Percentiles rank a stretch among this genome's conserved stretches.
Conservation (phyloP, 2,888 invertebrate genomes). For the Diaprepes abbreviatus region DNA sequence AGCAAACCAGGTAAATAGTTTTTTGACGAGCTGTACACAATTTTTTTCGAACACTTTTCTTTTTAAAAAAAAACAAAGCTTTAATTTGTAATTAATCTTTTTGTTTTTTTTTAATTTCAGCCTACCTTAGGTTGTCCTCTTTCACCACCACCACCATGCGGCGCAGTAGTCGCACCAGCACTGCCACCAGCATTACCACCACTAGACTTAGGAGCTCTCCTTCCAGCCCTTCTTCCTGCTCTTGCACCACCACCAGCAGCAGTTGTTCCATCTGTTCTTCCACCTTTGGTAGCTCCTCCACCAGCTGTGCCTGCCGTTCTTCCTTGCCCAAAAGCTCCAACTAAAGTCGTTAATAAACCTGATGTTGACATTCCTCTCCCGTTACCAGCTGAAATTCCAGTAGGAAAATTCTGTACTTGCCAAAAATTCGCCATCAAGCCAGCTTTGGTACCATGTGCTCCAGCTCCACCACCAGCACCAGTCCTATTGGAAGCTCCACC, state of each 20-base stretch:
- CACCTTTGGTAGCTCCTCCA: too few species aligned
- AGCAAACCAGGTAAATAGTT: conserved; percentile 24
- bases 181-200: not conserved
- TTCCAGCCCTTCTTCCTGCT: not conserved
- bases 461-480: not conserved
- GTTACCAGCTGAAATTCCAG: conserved; percentile 36
- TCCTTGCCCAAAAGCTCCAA: not conserved
- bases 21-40: too few species aligned
- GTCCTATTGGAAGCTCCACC: not conserved
- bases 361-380: conserved; percentile 38
- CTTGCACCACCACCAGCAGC: not conserved
- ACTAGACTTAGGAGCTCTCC: too few species aligned
- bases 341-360: conserved; percentile 10
- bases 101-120: conserved; percentile 22
- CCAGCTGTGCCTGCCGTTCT: not conserved
- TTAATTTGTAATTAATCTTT: not conserved
- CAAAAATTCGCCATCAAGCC: conserved; percentile 43
- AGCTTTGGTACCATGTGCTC: conserved; percentile 35
- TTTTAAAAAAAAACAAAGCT: too few species aligned
- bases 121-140: not conserved
- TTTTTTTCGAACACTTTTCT: too few species aligned
- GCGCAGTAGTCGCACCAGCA: not conserved
- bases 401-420: conserved; percentile 43
- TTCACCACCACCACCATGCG: not conserved
- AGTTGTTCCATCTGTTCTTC: too few species aligned